These are phyloP conservation scores for Tineola bisselliella DNA, from an alignment of 2,888 invertebrate species.

Conservation along the genomic window DNA sequence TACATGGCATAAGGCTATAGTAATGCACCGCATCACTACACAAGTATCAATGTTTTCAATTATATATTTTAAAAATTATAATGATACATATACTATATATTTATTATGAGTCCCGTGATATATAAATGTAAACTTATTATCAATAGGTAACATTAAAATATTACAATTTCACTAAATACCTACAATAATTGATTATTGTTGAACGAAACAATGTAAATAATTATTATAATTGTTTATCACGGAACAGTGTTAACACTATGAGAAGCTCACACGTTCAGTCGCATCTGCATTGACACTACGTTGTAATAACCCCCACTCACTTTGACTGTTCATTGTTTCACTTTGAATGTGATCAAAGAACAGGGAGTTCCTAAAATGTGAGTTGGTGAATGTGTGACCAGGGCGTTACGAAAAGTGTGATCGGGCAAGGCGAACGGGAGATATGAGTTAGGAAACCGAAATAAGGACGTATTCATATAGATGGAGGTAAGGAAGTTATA, in stretches of 20 bases:
- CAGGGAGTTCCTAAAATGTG: too few species aligned
- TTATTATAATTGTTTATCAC: background rate
- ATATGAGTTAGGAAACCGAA: too few species aligned
- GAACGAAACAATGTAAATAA: background rate
- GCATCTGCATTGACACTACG: too few species aligned
- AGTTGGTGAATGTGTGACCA: too few species aligned
- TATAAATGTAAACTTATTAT: background rate
- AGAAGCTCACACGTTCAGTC: constrained; percentile 18
- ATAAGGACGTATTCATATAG: too few species aligned
- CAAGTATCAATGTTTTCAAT: background rate
- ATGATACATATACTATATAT: background rate
- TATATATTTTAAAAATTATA: background rate
- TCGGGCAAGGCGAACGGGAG: too few species aligned
- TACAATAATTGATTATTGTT: background rate
- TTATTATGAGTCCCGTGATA: background rate
- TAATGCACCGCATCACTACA: constrained; percentile 55
- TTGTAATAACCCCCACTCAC: too few species aligned
- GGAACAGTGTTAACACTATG: constrained; percentile 19
- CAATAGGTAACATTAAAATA: background rate
- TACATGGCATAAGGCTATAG: constrained; percentile 77
- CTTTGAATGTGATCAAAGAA: too few species aligned
- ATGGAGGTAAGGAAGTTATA: too few species aligned
- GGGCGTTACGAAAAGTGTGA: too few species aligned
- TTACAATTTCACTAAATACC: background rate
- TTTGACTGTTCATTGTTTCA: too few species aligned